phyloP scores from a whole-genome alignment of 2,888 invertebrate genomes.

The Diploptera punctata region DNA sequence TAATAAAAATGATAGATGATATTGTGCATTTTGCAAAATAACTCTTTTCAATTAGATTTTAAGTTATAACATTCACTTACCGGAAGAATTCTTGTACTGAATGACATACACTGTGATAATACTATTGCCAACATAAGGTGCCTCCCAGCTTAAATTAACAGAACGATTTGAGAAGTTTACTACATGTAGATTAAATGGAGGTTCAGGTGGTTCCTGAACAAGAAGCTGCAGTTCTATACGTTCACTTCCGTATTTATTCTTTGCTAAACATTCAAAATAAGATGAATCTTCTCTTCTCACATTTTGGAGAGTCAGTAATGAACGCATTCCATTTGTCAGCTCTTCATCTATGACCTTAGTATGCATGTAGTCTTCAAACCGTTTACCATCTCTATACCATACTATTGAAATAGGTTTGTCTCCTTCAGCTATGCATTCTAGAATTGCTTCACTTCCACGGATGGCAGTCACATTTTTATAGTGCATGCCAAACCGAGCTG shows the following conservation, averaged over 20 bases:
- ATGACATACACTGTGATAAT: constrained; percentile 49
- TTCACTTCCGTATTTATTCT: constrained; percentile 55
- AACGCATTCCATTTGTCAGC: constrained; percentile 52
- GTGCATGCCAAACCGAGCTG: constrained; percentile 45
- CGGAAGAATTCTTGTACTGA: constrained; percentile 50
- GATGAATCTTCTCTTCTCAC: constrained; percentile 40
- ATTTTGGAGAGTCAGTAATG: constrained; percentile 39
- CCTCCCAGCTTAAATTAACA: constrained; percentile 51
- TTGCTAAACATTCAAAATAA: constrained; percentile 53
- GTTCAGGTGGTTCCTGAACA: constrained; percentile 53
- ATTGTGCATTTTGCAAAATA: no score
- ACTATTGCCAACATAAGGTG: constrained; percentile 53
- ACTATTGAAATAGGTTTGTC: constrained; percentile 47
- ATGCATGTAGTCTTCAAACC: constrained; percentile 26
- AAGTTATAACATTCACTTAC: no score
- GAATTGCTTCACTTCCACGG: constrained; percentile 45
- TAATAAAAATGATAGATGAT: no score
- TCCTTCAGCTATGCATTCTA: constrained; percentile 48
- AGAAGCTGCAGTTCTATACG: constrained; percentile 39
- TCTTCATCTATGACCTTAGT: constrained; percentile 28
- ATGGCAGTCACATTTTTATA: constrained; percentile 47
- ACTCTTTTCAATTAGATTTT: no score
- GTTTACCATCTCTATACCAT: constrained; percentile 46
- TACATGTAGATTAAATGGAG: constrained; percentile 50
- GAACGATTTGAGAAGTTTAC: constrained; percentile 49